phyloP scores from a whole-genome alignment of 2,113 vertebrate species.

The Phylloscopus trochiloides region DNA sequence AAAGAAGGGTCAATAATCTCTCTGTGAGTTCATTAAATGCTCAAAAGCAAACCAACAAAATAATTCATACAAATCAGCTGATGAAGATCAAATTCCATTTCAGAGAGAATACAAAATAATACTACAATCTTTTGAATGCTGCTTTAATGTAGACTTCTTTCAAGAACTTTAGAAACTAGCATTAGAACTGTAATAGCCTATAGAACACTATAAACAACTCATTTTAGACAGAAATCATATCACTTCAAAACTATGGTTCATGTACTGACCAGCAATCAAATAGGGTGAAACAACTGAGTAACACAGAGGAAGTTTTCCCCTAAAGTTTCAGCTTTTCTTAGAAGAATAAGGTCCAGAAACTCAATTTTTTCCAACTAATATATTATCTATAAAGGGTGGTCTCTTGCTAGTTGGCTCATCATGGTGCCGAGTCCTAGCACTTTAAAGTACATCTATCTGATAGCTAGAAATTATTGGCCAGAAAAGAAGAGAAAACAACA shows the following conservation, averaged over 20 bases:
- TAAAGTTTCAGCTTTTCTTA: conserved; percentile 40
- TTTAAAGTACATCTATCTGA: background rate
- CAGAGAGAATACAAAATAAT: conserved; percentile 47
- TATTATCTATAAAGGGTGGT: conserved; percentile 20
- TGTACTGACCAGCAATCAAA: conserved; percentile 29
- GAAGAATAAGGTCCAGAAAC: conserved; percentile 34
- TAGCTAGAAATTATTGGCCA: background rate
- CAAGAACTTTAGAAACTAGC: conserved; percentile 40
- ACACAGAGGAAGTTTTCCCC: background rate
- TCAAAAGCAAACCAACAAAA: conserved; percentile 45
- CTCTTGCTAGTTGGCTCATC: conserved; percentile 4
- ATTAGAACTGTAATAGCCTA: conserved; percentile 21
- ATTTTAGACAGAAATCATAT: conserved; percentile 57
- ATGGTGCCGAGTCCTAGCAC: background rate
- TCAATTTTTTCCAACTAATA: conserved; percentile 24
- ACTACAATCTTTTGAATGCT: conserved; percentile 38
- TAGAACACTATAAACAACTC: conserved; percentile 50
- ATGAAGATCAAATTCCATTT: conserved; percentile 60
- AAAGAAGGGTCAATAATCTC: background rate
- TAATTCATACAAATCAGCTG: conserved; percentile 19
- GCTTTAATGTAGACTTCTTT: conserved; percentile 40
- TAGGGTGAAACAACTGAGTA: conserved; percentile 12
- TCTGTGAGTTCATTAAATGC: conserved; percentile 8
- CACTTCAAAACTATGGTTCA: conserved; percentile 33
- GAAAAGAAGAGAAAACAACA: background rate